Conservation (phyloP, 2,888 invertebrate genomes). For the Ectemnius lituratus region DNA sequence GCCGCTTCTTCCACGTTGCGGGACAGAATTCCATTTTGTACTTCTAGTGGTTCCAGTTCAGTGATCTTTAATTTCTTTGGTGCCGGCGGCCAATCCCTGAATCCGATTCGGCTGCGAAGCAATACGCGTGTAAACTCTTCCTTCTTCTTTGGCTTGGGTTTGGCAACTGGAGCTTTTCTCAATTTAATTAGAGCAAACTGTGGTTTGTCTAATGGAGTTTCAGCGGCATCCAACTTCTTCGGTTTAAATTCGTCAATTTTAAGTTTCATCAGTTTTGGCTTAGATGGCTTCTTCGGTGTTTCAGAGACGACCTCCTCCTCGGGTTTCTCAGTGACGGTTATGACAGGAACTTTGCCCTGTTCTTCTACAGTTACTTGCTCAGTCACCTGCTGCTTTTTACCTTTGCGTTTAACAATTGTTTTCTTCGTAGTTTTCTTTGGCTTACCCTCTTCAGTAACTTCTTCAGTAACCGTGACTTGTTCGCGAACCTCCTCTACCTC, state of each 20-base stretch:
- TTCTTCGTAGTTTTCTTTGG: constrained; percentile 71
- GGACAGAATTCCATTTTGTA: constrained; percentile 33
- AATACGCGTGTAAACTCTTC: constrained; percentile 77
- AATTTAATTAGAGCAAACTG: constrained; percentile 43
- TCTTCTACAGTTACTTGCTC: constrained; percentile 64
- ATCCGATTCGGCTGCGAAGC: constrained; percentile 77
- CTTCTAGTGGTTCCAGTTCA: constrained; percentile 21
- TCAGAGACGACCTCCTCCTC: constrained; percentile 65
- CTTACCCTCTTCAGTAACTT: constrained; percentile 57
- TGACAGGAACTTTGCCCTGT: constrained; percentile 64
- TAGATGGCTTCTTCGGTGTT: constrained; percentile 66
- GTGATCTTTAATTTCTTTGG: constrained; percentile 13
- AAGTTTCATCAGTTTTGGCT: constrained; percentile 27
- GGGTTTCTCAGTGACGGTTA: constrained; percentile 74
- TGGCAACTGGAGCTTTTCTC: constrained; percentile 62
- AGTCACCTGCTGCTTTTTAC: constrained; percentile 63
- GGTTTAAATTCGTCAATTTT: constrained; percentile 60
- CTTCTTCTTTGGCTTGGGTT: constrained; percentile 66
- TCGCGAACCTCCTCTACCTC: constrained; percentile 61
- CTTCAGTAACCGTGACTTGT: constrained; percentile 60
- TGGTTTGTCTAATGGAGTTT: constrained; percentile 43
- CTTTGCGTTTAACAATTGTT: constrained; percentile 61
- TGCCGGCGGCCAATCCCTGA: constrained; percentile 21
- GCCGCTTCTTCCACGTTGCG: constrained; percentile 38
- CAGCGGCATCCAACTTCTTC: constrained; percentile 63